Evolutionary conservation across 1,140 invertebrate genomes (phyloP).

Genomic region (Ceratina australensis): DNA sequence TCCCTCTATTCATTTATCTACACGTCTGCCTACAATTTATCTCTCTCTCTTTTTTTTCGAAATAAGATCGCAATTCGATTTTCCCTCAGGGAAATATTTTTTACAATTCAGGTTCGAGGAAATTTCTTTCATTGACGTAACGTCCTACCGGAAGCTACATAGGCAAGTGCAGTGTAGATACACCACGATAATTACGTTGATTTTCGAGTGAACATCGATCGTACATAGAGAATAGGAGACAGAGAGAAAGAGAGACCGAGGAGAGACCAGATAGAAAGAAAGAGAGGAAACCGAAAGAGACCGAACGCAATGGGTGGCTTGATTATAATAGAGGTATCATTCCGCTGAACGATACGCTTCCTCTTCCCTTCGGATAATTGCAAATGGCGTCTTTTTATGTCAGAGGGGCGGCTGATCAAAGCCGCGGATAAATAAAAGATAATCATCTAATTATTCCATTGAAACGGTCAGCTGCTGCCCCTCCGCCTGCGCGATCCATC

Average conservation of each 20-base stretch:
- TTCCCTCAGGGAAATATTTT: too few species aligned
- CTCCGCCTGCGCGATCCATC: constrained; percentile 25
- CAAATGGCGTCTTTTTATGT: constrained; percentile 74
- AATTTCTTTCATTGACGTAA: too few species aligned
- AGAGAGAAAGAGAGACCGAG: neutral
- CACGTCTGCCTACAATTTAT: neutral
- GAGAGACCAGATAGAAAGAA: neutral
- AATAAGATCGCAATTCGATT: too few species aligned
- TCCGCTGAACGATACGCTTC: constrained; percentile 68
- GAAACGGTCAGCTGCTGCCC: constrained; percentile 54
- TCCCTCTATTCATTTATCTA: neutral
- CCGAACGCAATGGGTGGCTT: constrained; percentile 75
- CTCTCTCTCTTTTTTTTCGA: neutral
- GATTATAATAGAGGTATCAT: constrained; percentile 79
- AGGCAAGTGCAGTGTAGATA: too few species aligned
- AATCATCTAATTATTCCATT: constrained; percentile 77
- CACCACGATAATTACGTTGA: too few species aligned
- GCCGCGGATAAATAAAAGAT: constrained; percentile 74
- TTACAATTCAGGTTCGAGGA: too few species aligned
- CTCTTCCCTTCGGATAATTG: constrained; percentile 73
- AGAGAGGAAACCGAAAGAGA: constrained; percentile 32
- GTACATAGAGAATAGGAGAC: neutral
- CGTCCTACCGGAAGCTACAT: too few species aligned
- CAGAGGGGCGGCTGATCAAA: constrained; percentile 70
- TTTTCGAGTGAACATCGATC: too few species aligned